Evolutionary conservation across 2,797 vertebrate species (phyloP).

Genomic region (Poeciliopsis turneri): DNA sequence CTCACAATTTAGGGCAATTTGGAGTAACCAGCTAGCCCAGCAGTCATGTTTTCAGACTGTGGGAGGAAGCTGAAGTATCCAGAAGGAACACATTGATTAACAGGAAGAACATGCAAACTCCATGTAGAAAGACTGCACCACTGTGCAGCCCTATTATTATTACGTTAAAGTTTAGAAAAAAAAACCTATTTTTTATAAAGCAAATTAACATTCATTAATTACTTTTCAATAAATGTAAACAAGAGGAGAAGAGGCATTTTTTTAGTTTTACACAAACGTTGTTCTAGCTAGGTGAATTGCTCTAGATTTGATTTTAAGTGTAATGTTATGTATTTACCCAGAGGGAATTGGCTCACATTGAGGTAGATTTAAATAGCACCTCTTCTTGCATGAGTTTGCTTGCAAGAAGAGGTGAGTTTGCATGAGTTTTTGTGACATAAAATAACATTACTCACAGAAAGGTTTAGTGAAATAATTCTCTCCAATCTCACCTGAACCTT

Average conservation of each 20-base stretch:
- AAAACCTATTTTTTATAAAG: not conserved
- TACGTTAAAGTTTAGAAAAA: not conserved
- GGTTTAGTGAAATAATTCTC: not conserved
- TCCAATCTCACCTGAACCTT: not conserved
- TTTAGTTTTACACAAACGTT: not conserved
- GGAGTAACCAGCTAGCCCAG: not conserved
- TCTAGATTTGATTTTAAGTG: not conserved
- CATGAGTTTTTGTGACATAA: not conserved
- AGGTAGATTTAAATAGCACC: not conserved
- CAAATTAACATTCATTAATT: not conserved
- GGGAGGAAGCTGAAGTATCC: not conserved
- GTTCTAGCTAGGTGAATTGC: not conserved
- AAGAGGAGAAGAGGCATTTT: not conserved
- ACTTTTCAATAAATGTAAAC: not conserved
- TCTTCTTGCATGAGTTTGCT: not conserved
- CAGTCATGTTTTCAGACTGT: not conserved
- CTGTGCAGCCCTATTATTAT: not conserved
- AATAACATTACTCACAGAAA: not conserved
- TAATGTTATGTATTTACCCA: not conserved
- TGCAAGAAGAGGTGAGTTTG: not conserved
- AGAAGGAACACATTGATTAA: not conserved
- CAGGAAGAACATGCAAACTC: not conserved
- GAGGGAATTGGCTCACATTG: not conserved
- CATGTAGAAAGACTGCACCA: not conserved
- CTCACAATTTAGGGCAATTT: not conserved